Percentiles rank a stretch among this genome's conserved stretches.
phyloP scores from a whole-genome alignment of 2,888 invertebrate genomes.

The Rotaria socialis region DNA sequence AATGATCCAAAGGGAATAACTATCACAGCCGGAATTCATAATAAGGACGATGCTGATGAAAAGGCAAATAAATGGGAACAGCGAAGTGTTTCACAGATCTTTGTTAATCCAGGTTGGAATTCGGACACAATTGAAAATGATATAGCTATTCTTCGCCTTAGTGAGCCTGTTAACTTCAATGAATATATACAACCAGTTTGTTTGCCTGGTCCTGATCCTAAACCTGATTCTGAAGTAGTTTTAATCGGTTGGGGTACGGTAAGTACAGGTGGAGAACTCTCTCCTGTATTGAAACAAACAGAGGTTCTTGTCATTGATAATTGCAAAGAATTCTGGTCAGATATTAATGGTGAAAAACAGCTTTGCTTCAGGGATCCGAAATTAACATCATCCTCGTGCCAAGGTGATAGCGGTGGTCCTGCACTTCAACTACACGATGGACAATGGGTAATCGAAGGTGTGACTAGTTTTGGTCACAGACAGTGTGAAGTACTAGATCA shows the following conservation, averaged over 20 bases:
- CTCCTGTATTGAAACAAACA: not conserved
- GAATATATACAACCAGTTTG: not conserved
- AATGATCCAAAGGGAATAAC: not conserved
- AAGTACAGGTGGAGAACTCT: not conserved
- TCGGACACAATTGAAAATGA: not conserved
- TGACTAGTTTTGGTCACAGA: not conserved
- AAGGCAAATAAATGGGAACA: not conserved
- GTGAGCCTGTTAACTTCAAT: not conserved
- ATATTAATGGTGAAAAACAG: not conserved
- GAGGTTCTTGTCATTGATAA: not conserved
- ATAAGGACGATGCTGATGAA: not conserved
- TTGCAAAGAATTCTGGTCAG: not conserved
- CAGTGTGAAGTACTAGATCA: not conserved
- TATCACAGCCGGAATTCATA: not conserved
- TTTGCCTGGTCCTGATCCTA: conserved; percentile 30
- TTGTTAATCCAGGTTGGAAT: not conserved
- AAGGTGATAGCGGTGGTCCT: conserved; percentile 26
- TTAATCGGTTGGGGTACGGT: not conserved
- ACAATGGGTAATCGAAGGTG: conserved; percentile 13
- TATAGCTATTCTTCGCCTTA: conserved; percentile 3
- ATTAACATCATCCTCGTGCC: not conserved
- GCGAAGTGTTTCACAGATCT: not conserved
- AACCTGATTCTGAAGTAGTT: not conserved
- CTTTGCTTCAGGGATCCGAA: not conserved
- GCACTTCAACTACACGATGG: not conserved